Evolutionary conservation across 64 coral and sea anemone genomes (phyloP).

Genomic region (Exaiptasia diaphana): DNA sequence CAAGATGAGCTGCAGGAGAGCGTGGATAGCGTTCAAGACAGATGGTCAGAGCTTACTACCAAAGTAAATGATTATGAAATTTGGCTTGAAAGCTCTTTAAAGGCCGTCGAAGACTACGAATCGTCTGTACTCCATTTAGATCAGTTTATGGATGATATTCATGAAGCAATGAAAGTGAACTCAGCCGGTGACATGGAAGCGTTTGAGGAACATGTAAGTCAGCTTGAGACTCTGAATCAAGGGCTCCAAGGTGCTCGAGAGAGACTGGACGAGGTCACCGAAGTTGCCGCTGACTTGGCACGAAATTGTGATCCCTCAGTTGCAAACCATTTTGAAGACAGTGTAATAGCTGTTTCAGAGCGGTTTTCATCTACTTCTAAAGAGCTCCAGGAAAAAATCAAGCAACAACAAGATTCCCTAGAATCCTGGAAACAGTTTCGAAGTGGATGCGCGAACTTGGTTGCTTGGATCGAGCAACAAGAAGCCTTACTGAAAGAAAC

Average conservation of each 20-base stretch:
- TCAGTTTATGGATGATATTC: constrained; percentile 48
- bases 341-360: constrained; percentile 41
- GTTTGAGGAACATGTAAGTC: constrained; percentile 21
- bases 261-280: constrained; percentile 66
- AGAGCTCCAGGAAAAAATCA: constrained; percentile 32
- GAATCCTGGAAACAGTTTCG: constrained; percentile 71
- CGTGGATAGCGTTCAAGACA: constrained; percentile 56
- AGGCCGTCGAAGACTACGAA: constrained; percentile 62
- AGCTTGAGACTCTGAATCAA: constrained; percentile 51
- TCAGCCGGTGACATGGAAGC: constrained; percentile 27
- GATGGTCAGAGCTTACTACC: constrained; percentile 54
- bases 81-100: constrained; percentile 78
- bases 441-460: constrained; percentile 51
- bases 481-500: constrained; percentile 51
- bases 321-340: constrained; percentile 53
- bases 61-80: constrained; percentile 72
- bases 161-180: constrained; percentile 15
- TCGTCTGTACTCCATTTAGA: constrained; percentile 41
- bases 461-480: constrained; percentile 78
- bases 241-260: constrained; percentile 50
- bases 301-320: constrained; percentile 71
- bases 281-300: constrained; percentile 70
- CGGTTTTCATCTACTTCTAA: constrained; percentile 28
- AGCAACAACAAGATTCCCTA: constrained; percentile 46
- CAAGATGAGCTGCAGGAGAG: constrained; percentile 78